These are phyloP conservation scores for Anser cygnoides DNA, from an alignment of 2,113 vertebrate species.

Conservation along the genomic window DNA sequence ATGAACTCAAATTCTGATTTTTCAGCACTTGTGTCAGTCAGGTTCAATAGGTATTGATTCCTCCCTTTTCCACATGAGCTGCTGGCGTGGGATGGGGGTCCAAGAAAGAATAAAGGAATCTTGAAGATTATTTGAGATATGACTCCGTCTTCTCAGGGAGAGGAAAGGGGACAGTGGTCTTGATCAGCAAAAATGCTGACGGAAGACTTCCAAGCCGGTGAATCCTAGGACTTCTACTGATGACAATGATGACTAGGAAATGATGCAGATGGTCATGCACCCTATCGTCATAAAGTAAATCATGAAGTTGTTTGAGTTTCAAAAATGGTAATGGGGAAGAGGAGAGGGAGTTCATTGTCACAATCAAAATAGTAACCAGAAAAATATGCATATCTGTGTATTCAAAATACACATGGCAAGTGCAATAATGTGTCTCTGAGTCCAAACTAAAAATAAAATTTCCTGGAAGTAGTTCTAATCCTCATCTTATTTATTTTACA, in stretches of 20 bases:
- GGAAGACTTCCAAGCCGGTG: not conserved
- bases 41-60: not conserved
- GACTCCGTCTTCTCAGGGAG: not conserved
- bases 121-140: not conserved
- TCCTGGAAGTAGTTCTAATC: not conserved
- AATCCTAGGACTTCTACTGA: not conserved
- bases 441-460: not conserved
- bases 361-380: not conserved
- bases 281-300: not conserved
- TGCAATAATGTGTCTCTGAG: not conserved
- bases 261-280: not conserved
- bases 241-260: not conserved
- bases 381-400: not conserved
- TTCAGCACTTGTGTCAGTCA: constrained; percentile 17
- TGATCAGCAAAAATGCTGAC: not conserved
- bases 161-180: not conserved
- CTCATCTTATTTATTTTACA: not conserved
- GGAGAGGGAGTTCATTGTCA: not conserved
- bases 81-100: not conserved
- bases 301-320: not conserved
- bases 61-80: not conserved
- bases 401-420: not conserved
- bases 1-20: constrained; percentile 1
- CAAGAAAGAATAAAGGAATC: not conserved
- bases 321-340: not conserved